Percentiles rank a stretch among this genome's conserved stretches.
These are phyloP conservation scores for Xyrichtys novacula DNA, from an alignment of 2,797 vertebrate genomes.

Conservation along the genomic window DNA sequence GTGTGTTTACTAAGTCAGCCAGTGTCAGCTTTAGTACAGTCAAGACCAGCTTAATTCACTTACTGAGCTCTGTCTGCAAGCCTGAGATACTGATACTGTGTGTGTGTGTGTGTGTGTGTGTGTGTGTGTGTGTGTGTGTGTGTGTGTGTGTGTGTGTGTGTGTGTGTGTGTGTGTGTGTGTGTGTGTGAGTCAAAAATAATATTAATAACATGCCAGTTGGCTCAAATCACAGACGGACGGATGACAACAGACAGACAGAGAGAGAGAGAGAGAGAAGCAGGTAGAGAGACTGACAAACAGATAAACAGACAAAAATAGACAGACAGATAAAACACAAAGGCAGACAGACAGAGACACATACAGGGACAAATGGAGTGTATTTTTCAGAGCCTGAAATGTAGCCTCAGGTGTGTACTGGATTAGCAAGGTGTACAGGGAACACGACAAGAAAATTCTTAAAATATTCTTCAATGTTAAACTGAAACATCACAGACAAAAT, in stretches of 20 bases:
- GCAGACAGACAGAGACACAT: conserved; percentile 3
- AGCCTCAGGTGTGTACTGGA: conserved; percentile 22
- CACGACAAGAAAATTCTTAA: conserved; percentile 26
- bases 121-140: conserved; percentile 33
- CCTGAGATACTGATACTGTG: conserved; percentile 66
- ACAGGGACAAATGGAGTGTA: conserved; percentile 7
- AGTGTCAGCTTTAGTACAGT: conserved; percentile 70
- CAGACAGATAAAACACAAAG: conserved; percentile 51
- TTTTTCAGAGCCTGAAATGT: conserved; percentile 31
- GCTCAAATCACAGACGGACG: conserved; percentile 62
- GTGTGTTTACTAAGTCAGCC: conserved; percentile 53
- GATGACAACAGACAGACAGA: conserved; percentile 55
- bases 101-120: conserved; percentile 34
- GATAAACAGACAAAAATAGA: conserved; percentile 58
- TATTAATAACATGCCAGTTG: conserved; percentile 56
- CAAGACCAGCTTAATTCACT: conserved; percentile 77
- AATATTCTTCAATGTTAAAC: not conserved
- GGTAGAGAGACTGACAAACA: conserved; percentile 48
- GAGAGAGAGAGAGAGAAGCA: conserved; percentile 40
- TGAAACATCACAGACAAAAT: not conserved
- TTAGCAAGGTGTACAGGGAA: conserved; percentile 16
- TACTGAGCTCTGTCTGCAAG: conserved; percentile 66
- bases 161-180: conserved; percentile 28
- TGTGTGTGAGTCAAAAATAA: conserved; percentile 55
- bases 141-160: conserved; percentile 33